phyloP scores from a whole-genome alignment of 2,888 invertebrate genomes.

The Argyresthia albistria region DNA sequence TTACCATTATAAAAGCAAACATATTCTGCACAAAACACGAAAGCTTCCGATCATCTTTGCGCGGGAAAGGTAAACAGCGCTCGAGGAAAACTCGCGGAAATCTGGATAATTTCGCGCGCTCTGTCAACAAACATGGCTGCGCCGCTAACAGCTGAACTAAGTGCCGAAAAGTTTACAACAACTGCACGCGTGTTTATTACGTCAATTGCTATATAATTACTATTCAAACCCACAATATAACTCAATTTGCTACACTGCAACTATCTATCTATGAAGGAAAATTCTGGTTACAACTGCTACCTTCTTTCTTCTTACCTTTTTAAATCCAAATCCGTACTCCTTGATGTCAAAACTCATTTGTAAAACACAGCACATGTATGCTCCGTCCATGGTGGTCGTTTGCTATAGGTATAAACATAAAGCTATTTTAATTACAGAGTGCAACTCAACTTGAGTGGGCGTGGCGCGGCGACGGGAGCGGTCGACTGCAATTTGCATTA shows the following conservation, averaged over 20 bases:
- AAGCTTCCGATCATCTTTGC: slow-evolving; percentile 23
- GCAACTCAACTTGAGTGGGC: slow-evolving; percentile 1
- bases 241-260: no score
- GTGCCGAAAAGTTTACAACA: slow-evolving; percentile 33
- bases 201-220: not conserved
- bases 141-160: slow-evolving; percentile 23
- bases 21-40: slow-evolving; percentile 16
- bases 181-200: slow-evolving; percentile 1
- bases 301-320: no score
- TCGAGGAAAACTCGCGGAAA: slow-evolving; percentile 31
- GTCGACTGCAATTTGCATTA: slow-evolving; percentile 8
- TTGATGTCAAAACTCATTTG: no score
- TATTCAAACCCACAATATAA: no score
- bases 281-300: no score
- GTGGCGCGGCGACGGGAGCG: slow-evolving; percentile 8
- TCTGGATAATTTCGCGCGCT: slow-evolving; percentile 62
- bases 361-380: no score
- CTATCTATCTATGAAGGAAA: no score
- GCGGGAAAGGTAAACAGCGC: slow-evolving; percentile 23
- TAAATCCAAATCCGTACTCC: no score
- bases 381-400: not conserved
- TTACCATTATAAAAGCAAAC: no score
- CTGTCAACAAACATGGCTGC: slow-evolving; percentile 47
- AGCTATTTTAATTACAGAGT: slow-evolving; percentile 3
- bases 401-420: not conserved